Evolutionary conservation across 2,888 invertebrate genomes (phyloP).

Genomic region (Microdon myrmicae): DNA sequence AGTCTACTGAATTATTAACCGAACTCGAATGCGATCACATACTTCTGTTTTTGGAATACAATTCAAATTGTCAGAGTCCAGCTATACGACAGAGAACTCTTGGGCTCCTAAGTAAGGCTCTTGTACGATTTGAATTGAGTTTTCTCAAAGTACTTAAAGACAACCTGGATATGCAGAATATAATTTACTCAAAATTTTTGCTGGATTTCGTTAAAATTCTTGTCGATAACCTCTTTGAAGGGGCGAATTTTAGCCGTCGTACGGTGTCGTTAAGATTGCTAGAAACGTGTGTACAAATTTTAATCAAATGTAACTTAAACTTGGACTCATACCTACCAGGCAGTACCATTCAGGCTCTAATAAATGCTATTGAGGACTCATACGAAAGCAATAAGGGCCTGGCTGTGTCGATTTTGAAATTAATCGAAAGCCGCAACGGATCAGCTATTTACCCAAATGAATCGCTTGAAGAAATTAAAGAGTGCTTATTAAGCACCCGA

Average conservation of each 20-base stretch:
- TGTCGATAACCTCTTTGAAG: constrained; percentile 70
- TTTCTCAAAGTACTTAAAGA: constrained; percentile 55
- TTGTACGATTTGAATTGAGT: constrained; percentile 69
- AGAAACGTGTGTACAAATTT: constrained; percentile 60
- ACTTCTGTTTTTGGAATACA: constrained; percentile 73
- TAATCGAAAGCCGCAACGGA: constrained; percentile 54
- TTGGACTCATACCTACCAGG: constrained; percentile 62
- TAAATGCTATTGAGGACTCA: constrained; percentile 74
- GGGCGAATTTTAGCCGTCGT: constrained; percentile 74
- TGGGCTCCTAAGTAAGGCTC: constrained; percentile 75
- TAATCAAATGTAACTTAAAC: constrained; percentile 64
- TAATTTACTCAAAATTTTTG: constrained; percentile 68
- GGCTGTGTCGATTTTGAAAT: constrained; percentile 71
- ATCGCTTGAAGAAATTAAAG: constrained; percentile 54
- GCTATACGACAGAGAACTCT: constrained; percentile 76
- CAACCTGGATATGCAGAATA: constrained; percentile 45
- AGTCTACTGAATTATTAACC: constrained; percentile 75
- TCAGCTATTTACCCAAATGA: constrained; percentile 27
- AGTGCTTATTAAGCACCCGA: constrained; percentile 74
- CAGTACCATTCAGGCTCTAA: constrained; percentile 53
- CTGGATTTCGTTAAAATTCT: constrained; percentile 68
- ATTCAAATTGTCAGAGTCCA: constrained; percentile 76
- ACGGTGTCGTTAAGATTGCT: constrained; percentile 71
- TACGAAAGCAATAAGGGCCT: constrained; percentile 81
- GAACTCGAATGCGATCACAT: constrained; percentile 74